Base-by-base conservation (phyloP, 1,140 invertebrate species). In the Polypedilum pembai region DNA sequence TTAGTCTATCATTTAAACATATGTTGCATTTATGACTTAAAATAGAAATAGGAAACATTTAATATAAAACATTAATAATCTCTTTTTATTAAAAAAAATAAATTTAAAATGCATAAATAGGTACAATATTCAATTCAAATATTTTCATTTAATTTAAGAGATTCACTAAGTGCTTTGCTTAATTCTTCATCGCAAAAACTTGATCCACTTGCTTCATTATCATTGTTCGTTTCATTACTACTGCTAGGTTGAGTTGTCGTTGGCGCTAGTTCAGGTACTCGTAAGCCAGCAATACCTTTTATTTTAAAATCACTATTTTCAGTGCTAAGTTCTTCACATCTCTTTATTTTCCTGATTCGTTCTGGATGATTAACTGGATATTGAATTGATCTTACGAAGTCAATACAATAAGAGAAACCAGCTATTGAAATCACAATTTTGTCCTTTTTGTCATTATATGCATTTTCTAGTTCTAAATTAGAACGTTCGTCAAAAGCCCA, bases 331-430 rank as follows among this genome's bases (percentile, higher is more conserved):
- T 56, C 45, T 4, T 56, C 45, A 15, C 45, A 56, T 15, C 45
- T 56, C n/a, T 56, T 56, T 1, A 56, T 56, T 56, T 56, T 56
- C 15, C 45, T 56, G 0, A 56, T 15, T 56, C 45, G 12, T 15
- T 56, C 45, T 56, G 45, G 45, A 56, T 56, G 45, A 56, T 56
- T 56, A 12, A 56, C 12, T 56, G 45, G 45, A 56, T 56, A 56
- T 56, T 56, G 45, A n/a, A 56, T 56, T n/a, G 15, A n/a, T 12
- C 45, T 12, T 56, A 56, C 3, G 15, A 56, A 56, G 15, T 56
- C 45, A 56, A 56, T 56, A 15, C 45, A 56, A 56, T 56, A 56
- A 4, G n/a, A 12, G 15, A 56, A 56, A 15, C 45, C 45, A 56
- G 45, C 45, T 56, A 56, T 56, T 0, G 45, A 56, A n/a, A 56